Conservation (phyloP, 2,113 vertebrate genomes). For the Condylura cristata region DNA sequence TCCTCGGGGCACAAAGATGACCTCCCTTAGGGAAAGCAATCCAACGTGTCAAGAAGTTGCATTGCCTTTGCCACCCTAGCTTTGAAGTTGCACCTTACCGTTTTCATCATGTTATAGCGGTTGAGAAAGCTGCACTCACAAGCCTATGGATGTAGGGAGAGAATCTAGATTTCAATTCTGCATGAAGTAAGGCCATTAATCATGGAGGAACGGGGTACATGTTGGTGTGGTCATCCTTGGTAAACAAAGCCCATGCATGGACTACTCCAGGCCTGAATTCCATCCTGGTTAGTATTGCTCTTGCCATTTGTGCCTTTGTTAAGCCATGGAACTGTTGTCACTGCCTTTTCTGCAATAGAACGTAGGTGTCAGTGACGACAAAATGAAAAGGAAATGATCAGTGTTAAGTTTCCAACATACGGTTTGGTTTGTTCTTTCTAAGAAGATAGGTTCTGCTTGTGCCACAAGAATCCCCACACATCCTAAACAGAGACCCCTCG, state of each 20-base stretch:
- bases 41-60: rapidly evolving
- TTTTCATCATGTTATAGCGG: too few species aligned
- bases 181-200: neutral
- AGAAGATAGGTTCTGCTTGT: neutral
- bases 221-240: neutral
- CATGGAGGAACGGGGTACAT: rapidly evolving
- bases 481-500: too few species aligned
- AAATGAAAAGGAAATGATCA: neutral
- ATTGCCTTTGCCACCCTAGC: too few species aligned
- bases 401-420: neutral
- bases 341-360: neutral
- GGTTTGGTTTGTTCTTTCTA: neutral
- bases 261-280: neutral
- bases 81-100: neutral
- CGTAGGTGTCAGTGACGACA: neutral
- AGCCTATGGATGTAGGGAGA: neutral
- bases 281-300: neutral
- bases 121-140: neutral
- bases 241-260: neutral
- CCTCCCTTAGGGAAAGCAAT: neutral
- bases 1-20: too few species aligned
- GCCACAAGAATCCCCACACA: neutral
- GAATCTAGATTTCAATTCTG: neutral
- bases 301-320: neutral
- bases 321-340: neutral